Base-by-base conservation (phyloP, 2,797 vertebrate genomes). In the Argyrosomus regius region DNA sequence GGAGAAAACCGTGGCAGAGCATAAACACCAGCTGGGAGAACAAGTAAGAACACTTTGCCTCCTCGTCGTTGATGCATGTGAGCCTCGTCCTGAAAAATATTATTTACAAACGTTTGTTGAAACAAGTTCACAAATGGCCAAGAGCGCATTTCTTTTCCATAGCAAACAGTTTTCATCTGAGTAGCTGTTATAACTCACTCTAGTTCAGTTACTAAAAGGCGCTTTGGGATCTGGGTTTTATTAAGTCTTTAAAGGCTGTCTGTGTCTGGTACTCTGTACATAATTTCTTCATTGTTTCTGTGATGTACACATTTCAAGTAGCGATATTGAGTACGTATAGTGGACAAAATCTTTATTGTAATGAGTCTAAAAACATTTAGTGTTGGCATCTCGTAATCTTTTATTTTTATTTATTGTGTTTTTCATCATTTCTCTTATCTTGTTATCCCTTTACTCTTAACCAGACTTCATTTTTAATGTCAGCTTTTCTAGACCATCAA, bases 21-120 rank as follows among this genome's bases (percentile, higher is more conserved):
- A 98, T 91, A 99, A 98, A 67, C 98, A 99, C 84, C 98, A 99
- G 90, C 89, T 99, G 81, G 96, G 98, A 0, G 98, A 99, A 91
- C 98, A 99, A 96, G 98, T 99, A 81, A 80, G 91, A 73, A 14
- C 5, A 6, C 8, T 35, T 64, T 72, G 4, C 10, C 12, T 50
- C 3, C 5, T 48, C 2, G 28, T 48, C 1, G 24, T 4, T 45
- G 2, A 26, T 20, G 4, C 39, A 16, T 5, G 16, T 35, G 1
- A 28, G 28, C 28, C 8, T 11, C 1, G 1, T 31, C 13, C 41
- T 64, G 49, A 49, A 2, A 64, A 26, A 20, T 60, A 0, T 17
- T 64, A 5, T 61, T 62, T 43, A 48, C 17, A 67, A 18, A 26
- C 49, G 6, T 73, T 13, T 22, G 58, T 35, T 45, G 28, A 18